A percentile compares a stretch with the other conserved stretches of the same genome.
Conservation (phyloP, 2,797 vertebrate species). For the Pangasius krempfi region DNA sequence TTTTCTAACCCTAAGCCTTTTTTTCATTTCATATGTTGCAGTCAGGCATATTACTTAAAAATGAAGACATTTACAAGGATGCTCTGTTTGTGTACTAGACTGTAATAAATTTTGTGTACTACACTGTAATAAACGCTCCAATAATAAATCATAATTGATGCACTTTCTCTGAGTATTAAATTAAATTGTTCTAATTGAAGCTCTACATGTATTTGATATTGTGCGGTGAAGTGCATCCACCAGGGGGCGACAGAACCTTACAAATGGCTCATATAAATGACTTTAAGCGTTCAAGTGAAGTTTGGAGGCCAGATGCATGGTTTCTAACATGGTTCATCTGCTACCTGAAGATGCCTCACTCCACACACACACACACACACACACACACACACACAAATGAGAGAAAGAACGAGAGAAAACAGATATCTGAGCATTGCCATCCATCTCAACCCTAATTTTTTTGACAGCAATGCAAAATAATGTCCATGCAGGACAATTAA, state of each 20-base stretch:
- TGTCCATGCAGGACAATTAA: not conserved
- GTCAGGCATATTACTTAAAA: not conserved
- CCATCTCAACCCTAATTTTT: not conserved
- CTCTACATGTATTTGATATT: not conserved
- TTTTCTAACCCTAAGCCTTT: not conserved
- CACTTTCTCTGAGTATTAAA: not conserved
- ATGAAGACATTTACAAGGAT: not conserved
- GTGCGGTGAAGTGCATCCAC: not conserved
- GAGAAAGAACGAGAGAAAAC: not conserved
- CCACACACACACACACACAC: not conserved
- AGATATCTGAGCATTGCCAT: not conserved
- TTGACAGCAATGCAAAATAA: not conserved
- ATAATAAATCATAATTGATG: not conserved
- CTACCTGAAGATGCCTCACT: not conserved
- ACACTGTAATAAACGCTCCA: not conserved
- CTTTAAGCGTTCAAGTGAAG: not conserved
- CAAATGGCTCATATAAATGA: not conserved
- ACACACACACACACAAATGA: not conserved
- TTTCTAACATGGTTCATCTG: not conserved
- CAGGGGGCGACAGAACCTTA: slow-evolving; percentile 19
- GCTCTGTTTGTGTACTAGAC: not conserved
- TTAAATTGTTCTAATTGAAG: not conserved
- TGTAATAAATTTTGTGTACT: not conserved
- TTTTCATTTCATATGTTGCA: too few species aligned
- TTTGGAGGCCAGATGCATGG: not conserved